Evolutionary conservation across 37 sponge, comb jelly and placozoan species (phyloP).

Genomic region (Hexactinellida sp.): DNA sequence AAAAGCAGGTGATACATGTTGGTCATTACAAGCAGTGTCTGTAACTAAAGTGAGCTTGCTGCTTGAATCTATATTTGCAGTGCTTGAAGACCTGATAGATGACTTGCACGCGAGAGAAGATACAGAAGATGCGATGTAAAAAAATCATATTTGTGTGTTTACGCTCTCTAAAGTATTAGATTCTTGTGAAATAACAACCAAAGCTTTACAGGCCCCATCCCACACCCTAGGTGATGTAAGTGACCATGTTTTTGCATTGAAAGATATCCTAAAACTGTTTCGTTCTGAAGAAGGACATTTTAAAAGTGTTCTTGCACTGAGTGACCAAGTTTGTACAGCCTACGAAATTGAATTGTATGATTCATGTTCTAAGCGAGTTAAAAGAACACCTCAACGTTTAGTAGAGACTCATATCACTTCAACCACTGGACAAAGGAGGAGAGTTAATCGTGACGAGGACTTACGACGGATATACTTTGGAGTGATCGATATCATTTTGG

Average conservation of each 20-base stretch:
- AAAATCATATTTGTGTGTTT: not conserved
- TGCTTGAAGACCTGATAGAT: not conserved
- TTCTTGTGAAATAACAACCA: not conserved
- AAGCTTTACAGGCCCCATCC: not conserved
- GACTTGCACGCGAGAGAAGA: not conserved
- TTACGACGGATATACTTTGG: not conserved
- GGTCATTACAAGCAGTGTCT: not conserved
- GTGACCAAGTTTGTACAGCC: not conserved
- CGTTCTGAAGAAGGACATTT: not conserved
- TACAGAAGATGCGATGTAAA: not conserved
- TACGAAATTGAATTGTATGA: not conserved
- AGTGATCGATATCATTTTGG: not conserved
- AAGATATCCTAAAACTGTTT: not conserved
- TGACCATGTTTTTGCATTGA: not conserved
- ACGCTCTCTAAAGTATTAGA: not conserved
- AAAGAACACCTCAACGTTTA: not conserved
- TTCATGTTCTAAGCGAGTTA: not conserved
- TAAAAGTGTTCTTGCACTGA: not conserved
- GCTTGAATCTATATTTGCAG: not conserved
- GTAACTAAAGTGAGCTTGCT: not conserved
- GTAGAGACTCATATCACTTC: not conserved
- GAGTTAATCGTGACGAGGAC: not conserved
- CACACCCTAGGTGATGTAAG: not conserved
- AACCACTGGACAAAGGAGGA: not conserved
- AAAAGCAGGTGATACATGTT: not conserved